Evolutionary conservation across 37 sponge, comb jelly and placozoan species (phyloP), one percentile per base, ranked within the genome.

Genomic region (Diacarnus erythraeanus): DNA sequence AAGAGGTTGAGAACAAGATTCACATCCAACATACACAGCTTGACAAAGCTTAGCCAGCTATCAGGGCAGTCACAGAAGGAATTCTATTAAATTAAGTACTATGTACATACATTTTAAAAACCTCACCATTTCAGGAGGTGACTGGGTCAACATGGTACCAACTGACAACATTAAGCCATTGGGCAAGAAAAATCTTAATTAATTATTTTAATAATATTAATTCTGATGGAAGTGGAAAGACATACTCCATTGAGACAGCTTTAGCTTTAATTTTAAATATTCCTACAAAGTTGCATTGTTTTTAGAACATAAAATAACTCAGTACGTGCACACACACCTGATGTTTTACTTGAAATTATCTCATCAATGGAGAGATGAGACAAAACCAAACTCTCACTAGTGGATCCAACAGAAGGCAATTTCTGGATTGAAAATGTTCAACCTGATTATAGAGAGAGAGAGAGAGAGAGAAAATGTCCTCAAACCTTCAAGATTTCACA

Each of bases 1-100:
- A 12, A 80, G 80, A 22, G 58, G 59, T 26, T 33, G 31, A 22
- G 71, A 80, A 31, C 71, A 69, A 3, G 78, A 29, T 30, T 78
- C 78, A 78, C 78, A 78, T 10, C 78, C 78, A 42, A 66, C 78
- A 44, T 78, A 78, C 33, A 78, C 68, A 9, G 78, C 66, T 78
- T 42, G 51, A 54, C 70, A 70, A 0, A 80, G 38, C 58, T 57
- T 26, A 1, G 80, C 43, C 10, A 68, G 9, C 77, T 61, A 15
- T 3, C 23, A 51, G 12, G 31, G 42, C 2, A 74, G n/a, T 5
- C 3, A 72, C 43, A 43, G n/a, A n/a, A n/a, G n/a, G 22, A 69
- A 69, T 15, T 12, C 37, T 30, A 69, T 4, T 9, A 69, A 5
- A 35, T 33, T 8, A 21, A 37, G 6, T 15, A 30, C 30, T 27